Base-by-base conservation (phyloP, 2,888 invertebrate genomes). In the Drosophila algonquin region DNA sequence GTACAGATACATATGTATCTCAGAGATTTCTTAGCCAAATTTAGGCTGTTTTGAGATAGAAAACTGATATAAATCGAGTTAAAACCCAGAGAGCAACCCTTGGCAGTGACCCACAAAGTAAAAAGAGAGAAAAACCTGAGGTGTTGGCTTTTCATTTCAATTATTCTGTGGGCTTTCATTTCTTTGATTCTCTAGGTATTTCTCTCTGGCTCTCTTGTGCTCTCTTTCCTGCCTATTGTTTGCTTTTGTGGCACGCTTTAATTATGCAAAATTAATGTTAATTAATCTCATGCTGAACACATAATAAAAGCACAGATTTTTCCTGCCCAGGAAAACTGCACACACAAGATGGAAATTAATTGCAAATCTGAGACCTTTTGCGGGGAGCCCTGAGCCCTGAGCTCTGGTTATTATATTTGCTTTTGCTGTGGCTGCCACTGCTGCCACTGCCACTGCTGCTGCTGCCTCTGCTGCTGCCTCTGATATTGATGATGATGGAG, bases 251-350 rank as follows among this genome's bases (percentile, higher is more conserved):
- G 55, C 58, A 40, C 57, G 62, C 65, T 69, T 76, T 89, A 89
- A 89, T 88, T 88, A 85, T 88, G 90, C 90, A 81, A 87, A 90
- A 90, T 87, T 90, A 89, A 87, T 75, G 71, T 89, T 87, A 90
- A 87, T 87, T 87, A 87, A 80, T 89, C 90, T 79, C 79, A 56
- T n/a, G 80, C 76, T 77, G 73, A 35, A 64, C 68, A 70, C 72
- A 86, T 82, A 74, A 81, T 69, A 87, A 65, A 56, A 60, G 48
- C n/a, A 59, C 50, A 71, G 67, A 67, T 65, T 76, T 72, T 30
- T 30, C 2, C 30, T 2, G 53, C 56, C 70, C 73, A 56, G 32
- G 75, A 45, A 72, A 77, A 71, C 75, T 75, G 71, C 69, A 48
- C 65, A 69, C 55, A 81, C 40, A 14, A 40, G 72, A 81, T 83